Base-by-base conservation (phyloP, 2,888 invertebrate genomes). In the Auanema freiburgensis region DNA sequence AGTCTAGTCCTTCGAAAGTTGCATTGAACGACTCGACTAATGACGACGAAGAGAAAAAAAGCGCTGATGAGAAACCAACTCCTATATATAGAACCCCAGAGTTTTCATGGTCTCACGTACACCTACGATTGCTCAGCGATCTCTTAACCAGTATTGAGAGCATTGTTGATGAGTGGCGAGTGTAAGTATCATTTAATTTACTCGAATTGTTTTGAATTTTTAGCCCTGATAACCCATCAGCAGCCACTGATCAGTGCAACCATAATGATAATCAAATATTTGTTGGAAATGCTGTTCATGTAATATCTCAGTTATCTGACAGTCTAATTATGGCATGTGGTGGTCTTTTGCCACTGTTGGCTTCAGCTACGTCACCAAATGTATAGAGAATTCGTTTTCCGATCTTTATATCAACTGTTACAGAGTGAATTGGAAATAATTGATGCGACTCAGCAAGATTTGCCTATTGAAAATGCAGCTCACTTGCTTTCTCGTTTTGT, bases 51-150 rank as follows among this genome's bases (percentile, higher is more conserved):
- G 33, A 33, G 3, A 33, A 33, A 8, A 33, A 33, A 8, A 33
- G 56, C 18, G 24, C 54, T 6, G 50, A 52, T 8, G 62, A 62
- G 6, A 62, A 62, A 92, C 93, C 65, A 92, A 93, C 5, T 92
- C 94, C 93, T 23, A 94, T 97, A 2, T 98, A 98, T 87, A 89
- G 98, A 74, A 98, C 99, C 84, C 98, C 98, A 24, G 98, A 98
- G 87, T 99, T 99, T 87, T 91, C 94, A 80, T 99, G 98, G 98
- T 98, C 97, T 1, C 92, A 93, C 85, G 70, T 99, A 76, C 98
- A 99, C 86, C 94, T 98, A 85, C 88, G 95, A 66, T 87, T 99
- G 60, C 88, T 99, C 0, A 93, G 94, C 14, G 98, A 98, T 85
- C 91, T 99, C 42, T 87, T 99, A 40, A 93, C 93, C 86, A 94